Conservation (phyloP, 2,797 vertebrate genomes). For the Cygnus olor region DNA sequence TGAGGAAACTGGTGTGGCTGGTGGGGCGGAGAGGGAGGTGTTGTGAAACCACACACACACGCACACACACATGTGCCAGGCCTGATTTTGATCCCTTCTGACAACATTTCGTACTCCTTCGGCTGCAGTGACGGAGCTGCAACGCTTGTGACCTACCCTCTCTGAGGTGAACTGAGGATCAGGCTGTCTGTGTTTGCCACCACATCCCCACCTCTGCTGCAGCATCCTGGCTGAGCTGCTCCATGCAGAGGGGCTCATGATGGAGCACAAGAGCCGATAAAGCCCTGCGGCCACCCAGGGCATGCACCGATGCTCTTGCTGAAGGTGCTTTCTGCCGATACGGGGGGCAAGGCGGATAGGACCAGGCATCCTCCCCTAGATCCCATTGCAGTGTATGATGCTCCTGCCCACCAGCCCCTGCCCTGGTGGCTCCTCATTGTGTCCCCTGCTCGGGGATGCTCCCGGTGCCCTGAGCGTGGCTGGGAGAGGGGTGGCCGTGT, state of each 20-base stretch:
- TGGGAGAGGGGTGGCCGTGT: not conserved
- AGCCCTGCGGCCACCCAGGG: fast-evolving
- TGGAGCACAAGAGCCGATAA: not conserved
- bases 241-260: not conserved
- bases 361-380: conserved; percentile 24
- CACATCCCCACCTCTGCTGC: not conserved
- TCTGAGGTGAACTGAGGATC: not conserved
- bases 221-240: not conserved
- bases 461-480: not conserved
- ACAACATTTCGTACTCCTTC: not conserved
- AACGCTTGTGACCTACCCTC: not conserved
- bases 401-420: not conserved
- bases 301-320: not conserved
- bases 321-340: conserved; percentile 37
- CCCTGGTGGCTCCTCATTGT: not conserved
- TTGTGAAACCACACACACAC: conserved; percentile 40
- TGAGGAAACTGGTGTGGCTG: conserved; percentile 57
- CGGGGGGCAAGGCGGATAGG: not conserved
- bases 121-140: not conserved
- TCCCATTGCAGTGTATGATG: not conserved
- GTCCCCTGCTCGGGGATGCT: not conserved
- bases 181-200: not conserved
- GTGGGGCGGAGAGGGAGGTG: conserved; percentile 13
- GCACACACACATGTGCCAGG: not conserved
- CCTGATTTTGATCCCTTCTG: conserved; percentile 29